Percentiles rank a stretch among this genome's conserved stretches.
Conservation (phyloP, 2,797 vertebrate genomes). For the Acrocephalus scirpaceus region DNA sequence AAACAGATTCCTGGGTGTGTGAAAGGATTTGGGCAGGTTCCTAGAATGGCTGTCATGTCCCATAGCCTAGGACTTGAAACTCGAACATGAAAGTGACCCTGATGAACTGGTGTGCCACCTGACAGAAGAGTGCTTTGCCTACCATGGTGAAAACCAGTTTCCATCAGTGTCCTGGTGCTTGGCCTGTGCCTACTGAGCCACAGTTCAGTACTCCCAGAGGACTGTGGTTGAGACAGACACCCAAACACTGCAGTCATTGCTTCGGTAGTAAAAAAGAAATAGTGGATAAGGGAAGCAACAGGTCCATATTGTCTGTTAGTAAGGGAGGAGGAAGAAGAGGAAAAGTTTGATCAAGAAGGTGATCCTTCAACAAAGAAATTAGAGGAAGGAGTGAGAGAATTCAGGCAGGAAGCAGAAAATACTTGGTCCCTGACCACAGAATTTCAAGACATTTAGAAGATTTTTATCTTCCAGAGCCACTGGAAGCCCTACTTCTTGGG, state of each 20-base stretch:
- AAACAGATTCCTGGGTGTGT: neutral
- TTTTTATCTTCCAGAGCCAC: neutral
- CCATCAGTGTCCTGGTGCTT: neutral
- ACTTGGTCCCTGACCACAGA: neutral
- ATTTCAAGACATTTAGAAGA: neutral
- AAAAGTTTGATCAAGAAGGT: neutral
- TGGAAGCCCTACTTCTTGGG: neutral
- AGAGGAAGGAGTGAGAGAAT: neutral
- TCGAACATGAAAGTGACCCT: neutral
- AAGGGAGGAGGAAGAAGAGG: neutral
- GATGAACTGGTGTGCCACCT: accelerated
- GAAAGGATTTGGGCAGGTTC: neutral
- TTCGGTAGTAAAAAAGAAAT: neutral
- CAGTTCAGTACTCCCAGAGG: neutral
- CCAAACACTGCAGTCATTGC: neutral
- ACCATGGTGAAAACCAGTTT: neutral
- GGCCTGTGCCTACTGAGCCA: neutral
- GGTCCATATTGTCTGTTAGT: neutral
- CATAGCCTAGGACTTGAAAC: neutral
- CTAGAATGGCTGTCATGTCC: neutral
- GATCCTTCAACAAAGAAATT: neutral
- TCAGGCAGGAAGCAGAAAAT: neutral
- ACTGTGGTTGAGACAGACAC: neutral
- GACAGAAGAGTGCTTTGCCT: neutral
- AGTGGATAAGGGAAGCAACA: neutral